Conservation (phyloP, 2,888 invertebrate genomes). For the Zaprionus obscuricornis region DNA sequence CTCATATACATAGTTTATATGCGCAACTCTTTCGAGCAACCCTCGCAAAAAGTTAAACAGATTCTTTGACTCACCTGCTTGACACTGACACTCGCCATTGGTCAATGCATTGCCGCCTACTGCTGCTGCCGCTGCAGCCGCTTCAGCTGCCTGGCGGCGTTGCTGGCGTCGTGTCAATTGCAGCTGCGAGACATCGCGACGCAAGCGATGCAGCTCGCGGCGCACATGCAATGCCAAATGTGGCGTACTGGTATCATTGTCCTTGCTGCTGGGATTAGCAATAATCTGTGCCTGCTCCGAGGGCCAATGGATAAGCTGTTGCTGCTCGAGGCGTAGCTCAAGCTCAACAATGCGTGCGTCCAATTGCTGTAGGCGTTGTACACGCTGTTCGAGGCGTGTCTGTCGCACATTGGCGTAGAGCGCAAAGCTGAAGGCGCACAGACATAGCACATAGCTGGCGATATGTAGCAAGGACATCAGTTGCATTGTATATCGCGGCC, state of each 20-base stretch:
- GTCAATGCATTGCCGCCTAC: constrained; percentile 65
- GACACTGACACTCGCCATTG: constrained; percentile 87
- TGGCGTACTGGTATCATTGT: constrained; percentile 24
- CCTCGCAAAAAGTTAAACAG: not conserved
- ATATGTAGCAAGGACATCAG: constrained; percentile 80
- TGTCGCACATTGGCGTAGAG: constrained; percentile 82
- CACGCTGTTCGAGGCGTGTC: constrained; percentile 80
- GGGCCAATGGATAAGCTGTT: constrained; percentile 67
- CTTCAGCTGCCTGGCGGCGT: constrained; percentile 78
- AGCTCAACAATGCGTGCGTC: constrained; percentile 82
- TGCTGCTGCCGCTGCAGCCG: constrained; percentile 63
- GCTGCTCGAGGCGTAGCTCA: constrained; percentile 79
- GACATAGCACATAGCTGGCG: constrained; percentile 82
- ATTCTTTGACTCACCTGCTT: constrained; percentile 86
- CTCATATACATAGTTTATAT: too few species aligned
- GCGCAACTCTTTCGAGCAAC: not conserved
- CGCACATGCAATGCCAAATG: constrained; percentile 79
- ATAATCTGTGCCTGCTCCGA: constrained; percentile 61
- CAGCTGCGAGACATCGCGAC: constrained; percentile 83
- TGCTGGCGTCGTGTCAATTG: constrained; percentile 82
- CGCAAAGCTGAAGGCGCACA: constrained; percentile 82
- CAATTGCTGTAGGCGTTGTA: constrained; percentile 81
- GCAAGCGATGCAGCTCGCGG: constrained; percentile 82
- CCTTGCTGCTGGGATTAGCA: constrained; percentile 35
- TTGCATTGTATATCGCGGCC: constrained; percentile 54